phyloP scores from a whole-genome alignment of 2,797 vertebrate genomes.

The Falco concolor region DNA sequence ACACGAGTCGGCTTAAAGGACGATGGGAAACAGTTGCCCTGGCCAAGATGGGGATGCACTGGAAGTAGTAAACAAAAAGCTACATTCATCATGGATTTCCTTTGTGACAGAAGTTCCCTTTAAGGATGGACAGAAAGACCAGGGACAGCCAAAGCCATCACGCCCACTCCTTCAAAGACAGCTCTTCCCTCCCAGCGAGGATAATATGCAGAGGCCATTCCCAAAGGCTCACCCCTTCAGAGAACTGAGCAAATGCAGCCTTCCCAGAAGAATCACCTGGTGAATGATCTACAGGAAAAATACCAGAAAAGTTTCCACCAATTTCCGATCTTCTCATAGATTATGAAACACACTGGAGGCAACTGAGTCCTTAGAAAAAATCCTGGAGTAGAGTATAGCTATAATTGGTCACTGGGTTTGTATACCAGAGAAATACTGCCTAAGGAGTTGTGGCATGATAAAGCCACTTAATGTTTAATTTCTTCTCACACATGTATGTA shows the following conservation, averaged over 20 bases:
- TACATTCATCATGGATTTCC: neutral
- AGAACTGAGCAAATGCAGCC: neutral
- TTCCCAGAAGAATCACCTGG: neutral
- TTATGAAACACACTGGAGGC: neutral
- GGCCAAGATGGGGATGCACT: neutral
- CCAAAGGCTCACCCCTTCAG: neutral
- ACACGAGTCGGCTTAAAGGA: neutral
- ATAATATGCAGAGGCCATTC: neutral
- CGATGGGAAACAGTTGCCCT: fast-evolving
- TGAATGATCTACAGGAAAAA: neutral
- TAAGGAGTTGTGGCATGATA: neutral
- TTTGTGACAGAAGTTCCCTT: neutral
- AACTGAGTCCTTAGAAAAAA: neutral
- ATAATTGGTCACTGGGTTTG: neutral
- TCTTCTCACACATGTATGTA: neutral
- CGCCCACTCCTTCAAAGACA: fast-evolving
- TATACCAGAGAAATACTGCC: neutral
- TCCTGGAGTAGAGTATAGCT: neutral
- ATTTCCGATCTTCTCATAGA: neutral
- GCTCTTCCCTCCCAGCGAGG: neutral
- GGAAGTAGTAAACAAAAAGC: neutral
- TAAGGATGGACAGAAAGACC: neutral
- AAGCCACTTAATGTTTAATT: neutral
- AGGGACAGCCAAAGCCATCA: neutral
- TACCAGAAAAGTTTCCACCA: neutral